Conservation (phyloP, 2,797 vertebrate genomes). For the Urocyon cinereoargenteus region DNA sequence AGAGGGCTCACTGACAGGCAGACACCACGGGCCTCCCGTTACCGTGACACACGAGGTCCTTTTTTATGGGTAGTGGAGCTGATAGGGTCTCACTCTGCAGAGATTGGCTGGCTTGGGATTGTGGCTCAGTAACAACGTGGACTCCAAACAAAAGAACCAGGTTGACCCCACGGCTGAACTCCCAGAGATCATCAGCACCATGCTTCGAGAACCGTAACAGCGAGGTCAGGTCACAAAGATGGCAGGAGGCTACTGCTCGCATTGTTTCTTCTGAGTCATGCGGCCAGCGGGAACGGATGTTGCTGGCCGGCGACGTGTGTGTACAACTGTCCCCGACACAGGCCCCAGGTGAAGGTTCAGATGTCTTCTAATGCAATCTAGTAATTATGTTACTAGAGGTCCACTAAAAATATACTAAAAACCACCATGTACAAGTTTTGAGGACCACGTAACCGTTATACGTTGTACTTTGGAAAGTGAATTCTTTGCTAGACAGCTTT, state of each 20-base stretch:
- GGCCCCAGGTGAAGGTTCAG: not conserved
- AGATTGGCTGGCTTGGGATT: not conserved
- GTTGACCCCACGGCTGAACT: not conserved
- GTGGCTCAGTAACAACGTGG: not conserved
- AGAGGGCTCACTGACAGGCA: not conserved
- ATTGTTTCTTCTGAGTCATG: not conserved
- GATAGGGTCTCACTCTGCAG: not conserved
- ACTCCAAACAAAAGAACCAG: not conserved
- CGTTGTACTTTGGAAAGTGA: conserved; percentile 12
- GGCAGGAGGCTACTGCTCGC: accelerated
- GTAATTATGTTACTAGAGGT: not conserved
- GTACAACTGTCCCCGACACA: not conserved
- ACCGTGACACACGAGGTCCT: not conserved
- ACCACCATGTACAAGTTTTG: not conserved
- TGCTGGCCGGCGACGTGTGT: not conserved
- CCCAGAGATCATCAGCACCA: not conserved
- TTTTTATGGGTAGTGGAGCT: not conserved
- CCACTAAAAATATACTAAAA: conserved; percentile 1
- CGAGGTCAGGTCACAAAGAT: not conserved
- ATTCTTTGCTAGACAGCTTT: conserved; percentile 23
- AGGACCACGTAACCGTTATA: not conserved
- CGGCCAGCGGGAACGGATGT: not conserved
- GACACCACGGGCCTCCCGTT: not conserved
- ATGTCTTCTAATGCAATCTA: not conserved
- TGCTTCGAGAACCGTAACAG: not conserved